Evolutionary conservation across 2,797 vertebrate species (phyloP).

Genomic region (Malacoctenus gilli): DNA sequence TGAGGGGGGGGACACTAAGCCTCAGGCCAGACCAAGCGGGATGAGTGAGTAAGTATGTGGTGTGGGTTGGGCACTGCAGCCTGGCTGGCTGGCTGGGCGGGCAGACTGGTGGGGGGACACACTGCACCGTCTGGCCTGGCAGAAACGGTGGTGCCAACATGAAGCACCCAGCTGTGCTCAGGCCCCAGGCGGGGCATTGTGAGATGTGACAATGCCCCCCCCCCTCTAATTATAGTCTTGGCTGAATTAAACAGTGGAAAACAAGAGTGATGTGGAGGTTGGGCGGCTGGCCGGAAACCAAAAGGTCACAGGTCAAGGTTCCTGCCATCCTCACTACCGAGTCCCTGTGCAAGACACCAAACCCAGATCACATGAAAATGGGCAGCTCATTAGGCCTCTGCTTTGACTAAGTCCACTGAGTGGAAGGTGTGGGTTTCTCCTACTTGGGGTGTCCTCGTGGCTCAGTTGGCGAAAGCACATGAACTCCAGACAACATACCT

Average conservation of each 20-base stretch:
- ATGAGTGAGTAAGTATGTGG: slow-evolving; percentile 45
- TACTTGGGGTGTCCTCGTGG: slow-evolving; percentile 1
- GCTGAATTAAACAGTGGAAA: slow-evolving; percentile 68
- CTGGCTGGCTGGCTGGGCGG: slow-evolving; percentile 43
- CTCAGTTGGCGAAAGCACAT: slow-evolving; percentile 22
- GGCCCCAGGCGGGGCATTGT: slow-evolving; percentile 46
- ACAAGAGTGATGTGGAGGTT: slow-evolving; percentile 45
- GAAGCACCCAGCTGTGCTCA: slow-evolving; percentile 71
- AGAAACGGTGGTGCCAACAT: slow-evolving; percentile 55
- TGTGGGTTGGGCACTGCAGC: slow-evolving; percentile 35
- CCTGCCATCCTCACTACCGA: slow-evolving; percentile 18
- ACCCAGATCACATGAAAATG: slow-evolving; percentile 16
- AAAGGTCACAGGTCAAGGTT: slow-evolving; percentile 49
- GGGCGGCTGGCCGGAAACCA: slow-evolving; percentile 49
- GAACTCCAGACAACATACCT: slow-evolving; percentile 1
- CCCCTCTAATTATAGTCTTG: slow-evolving; percentile 66
- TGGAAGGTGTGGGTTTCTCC: slow-evolving; percentile 17
- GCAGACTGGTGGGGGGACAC: slow-evolving; percentile 60
- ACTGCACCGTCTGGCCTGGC: slow-evolving; percentile 62
- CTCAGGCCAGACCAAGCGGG: slow-evolving; percentile 47
- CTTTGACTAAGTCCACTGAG: slow-evolving; percentile 28
- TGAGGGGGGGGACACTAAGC: slow-evolving; percentile 39
- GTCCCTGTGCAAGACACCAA: slow-evolving; percentile 28
- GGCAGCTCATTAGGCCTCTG: slow-evolving; percentile 31
- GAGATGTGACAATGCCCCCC: slow-evolving; percentile 71